These are phyloP conservation scores for Zeugodacus cucurbitae DNA, from an alignment of 1,140 invertebrate species.

Conservation along the genomic window DNA sequence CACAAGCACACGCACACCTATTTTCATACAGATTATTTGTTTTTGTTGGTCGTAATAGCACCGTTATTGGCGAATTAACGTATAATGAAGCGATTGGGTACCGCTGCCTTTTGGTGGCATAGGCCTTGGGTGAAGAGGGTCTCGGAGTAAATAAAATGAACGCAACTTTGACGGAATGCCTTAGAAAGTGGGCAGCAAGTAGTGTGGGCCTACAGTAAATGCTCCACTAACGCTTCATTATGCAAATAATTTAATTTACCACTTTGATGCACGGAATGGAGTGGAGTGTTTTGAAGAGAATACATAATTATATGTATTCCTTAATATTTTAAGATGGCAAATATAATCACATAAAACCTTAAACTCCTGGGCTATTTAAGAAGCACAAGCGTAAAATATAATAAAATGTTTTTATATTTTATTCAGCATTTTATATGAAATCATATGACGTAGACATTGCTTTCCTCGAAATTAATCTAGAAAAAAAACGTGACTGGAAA, in stretches of 20 bases:
- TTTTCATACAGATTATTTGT: neutral
- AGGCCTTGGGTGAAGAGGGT: too few relatives aligned
- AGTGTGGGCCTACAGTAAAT: neutral
- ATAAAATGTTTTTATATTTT: too few relatives aligned
- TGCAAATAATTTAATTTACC: slow-evolving; percentile 18
- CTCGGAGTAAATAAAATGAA: neutral
- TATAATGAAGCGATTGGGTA: neutral
- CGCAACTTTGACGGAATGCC: neutral
- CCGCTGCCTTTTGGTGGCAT: neutral
- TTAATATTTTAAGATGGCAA: too few relatives aligned
- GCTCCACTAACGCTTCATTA: neutral
- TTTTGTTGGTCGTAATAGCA: neutral
- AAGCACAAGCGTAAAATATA: too few relatives aligned
- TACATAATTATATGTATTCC: too few relatives aligned
- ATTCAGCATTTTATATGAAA: too few relatives aligned
- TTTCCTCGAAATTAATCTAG: too few relatives aligned
- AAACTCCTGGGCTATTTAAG: too few relatives aligned
- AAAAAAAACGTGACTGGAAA: too few relatives aligned
- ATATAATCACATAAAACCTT: too few relatives aligned
- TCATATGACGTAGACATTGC: too few relatives aligned
- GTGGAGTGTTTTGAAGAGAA: neutral
- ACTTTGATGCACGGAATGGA: slow-evolving; percentile 9
- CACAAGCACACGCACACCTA: neutral
- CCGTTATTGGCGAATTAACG: neutral
- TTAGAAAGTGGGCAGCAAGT: neutral